These are phyloP conservation scores for Flabesymbios commensalis DNA, from an alignment of 2,888 invertebrate species.

Conservation along the genomic window DNA sequence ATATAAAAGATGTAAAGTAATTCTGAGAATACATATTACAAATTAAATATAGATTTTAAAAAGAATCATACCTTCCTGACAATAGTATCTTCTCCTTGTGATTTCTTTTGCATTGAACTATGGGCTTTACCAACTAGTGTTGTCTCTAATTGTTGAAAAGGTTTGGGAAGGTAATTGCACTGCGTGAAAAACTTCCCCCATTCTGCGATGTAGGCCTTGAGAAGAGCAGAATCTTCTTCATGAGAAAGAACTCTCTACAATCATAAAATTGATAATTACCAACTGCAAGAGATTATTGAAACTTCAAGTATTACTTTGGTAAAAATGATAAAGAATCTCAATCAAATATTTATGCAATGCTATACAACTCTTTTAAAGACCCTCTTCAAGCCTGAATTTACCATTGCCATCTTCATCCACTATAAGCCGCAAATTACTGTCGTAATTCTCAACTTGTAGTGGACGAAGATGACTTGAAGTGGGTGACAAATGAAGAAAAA, in stretches of 20 bases:
- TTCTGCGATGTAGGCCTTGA: slow-evolving; percentile 95
- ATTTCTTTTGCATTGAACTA: slow-evolving; percentile 66
- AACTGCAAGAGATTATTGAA: slow-evolving; percentile 14
- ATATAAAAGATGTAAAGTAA: too few relatives aligned
- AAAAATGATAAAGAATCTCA: too few relatives aligned
- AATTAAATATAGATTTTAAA: too few relatives aligned
- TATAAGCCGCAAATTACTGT: too few relatives aligned
- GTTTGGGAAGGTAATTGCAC: slow-evolving; percentile 94
- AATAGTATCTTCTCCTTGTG: slow-evolving; percentile 80
- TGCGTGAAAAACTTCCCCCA: slow-evolving; percentile 99
- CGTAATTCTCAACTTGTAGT: too few relatives aligned
- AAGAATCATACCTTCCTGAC: slow-evolving; percentile 71
- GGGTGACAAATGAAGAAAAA: too few relatives aligned
- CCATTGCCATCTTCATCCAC: too few relatives aligned
- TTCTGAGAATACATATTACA: too few relatives aligned
- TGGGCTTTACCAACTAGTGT: slow-evolving; percentile 75
- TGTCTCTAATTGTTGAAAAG: slow-evolving; percentile 89
- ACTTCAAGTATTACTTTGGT: background rate
- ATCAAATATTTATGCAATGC: too few relatives aligned
- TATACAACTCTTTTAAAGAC: too few relatives aligned
- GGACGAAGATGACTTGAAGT: too few relatives aligned
- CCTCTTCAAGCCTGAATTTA: too few relatives aligned
- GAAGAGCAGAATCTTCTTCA: slow-evolving; percentile 89
- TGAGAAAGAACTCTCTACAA: slow-evolving; percentile 79
- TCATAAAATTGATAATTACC: background rate